Base-by-base conservation (phyloP, 2,113 vertebrate genomes). In the Mormoops blainvillei region DNA sequence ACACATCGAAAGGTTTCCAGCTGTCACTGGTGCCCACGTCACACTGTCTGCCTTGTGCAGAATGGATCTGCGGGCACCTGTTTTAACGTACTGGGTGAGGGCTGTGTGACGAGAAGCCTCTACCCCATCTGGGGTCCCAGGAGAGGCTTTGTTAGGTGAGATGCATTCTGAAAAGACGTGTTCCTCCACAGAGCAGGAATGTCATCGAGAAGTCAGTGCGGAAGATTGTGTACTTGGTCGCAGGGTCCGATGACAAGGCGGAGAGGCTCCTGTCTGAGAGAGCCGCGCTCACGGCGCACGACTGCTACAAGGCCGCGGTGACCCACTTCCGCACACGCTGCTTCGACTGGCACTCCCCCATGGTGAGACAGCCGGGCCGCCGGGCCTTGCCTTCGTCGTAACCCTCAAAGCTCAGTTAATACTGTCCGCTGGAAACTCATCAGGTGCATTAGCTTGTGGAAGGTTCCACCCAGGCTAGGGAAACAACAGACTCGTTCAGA, bases 291-390 rank as follows among this genome's bases (percentile, higher is more conserved):
- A 98, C 80, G 2, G 98, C 99, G 88, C 98, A 99, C 0, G 76
- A 95, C 36, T 99, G 99, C 97, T 99, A 99, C 98, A 97, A 98
- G 95, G 87, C 95, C 0, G 98, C 98, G 0, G 97, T 98, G 54
- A 96, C 97, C 0, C 98, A 99, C 98, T 99, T 99, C 99, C 99
- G 99, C 97, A 83, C 95, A 13, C 98, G 7, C 94, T 99, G 99
- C 98, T 99, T 99, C 98, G 99, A 99, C 98, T 99, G 99, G 99
- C 99, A 99, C 96, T 96, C 98, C 13, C 2, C 98, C 1, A 85
- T 98, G 99, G 99, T 99, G 98, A 98, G 97, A 84, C 16, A 36
- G 12, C 36, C 0, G 0, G 36, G 20, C 38, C 77, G 1, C 20
- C 1, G 14, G 58, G 78, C 43, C 71, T 43, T 7, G 28, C 41